Base-by-base conservation (phyloP, 2,113 vertebrate genomes). In the Notarius lentiginosus region DNA sequence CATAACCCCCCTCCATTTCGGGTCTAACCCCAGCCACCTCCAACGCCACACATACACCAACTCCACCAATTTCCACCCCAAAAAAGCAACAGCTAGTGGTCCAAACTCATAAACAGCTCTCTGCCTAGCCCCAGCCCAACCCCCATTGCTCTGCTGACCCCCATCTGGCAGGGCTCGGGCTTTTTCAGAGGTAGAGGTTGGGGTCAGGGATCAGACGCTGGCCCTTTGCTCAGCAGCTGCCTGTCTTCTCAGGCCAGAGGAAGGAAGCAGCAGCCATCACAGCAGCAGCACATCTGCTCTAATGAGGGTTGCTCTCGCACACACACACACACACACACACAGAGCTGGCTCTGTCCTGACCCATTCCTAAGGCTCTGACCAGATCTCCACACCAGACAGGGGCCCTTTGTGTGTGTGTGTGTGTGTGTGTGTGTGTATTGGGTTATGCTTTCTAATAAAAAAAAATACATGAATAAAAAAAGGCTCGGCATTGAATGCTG, bases 191-290 rank as follows among this genome's bases (percentile, higher is more conserved):
- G 79, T 92, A 81, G 90, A 90, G 90, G 89, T 92, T 86, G 86
- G 83, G 91, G 89, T 91, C 90, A 91, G 88, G 90, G 92, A 87
- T 90, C 93, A 91, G 90, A 93, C 94, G 90, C 93, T 93, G 93
- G 92, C 92, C 94, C 94, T 93, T 93, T 93, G 93, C 93, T 93
- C 91, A 95, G 93, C 95, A 96, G 95, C 95, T 95, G 95, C 93
- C 92, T 49, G 90, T 90, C 92, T 94, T 95, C 93, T 94, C 94
- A 95, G 93, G 94, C 92, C 93, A 94, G 84, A 84, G 94, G 89
- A 89, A 90, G 87, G 87, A 90, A 84, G 89, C 82, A 87, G 80
- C 85, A 91, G 87, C 88, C 82, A 85, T 84, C 84, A 93, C 94
- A 94, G 93, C 91, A 87, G 89, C 87, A 90, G 90, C 94, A 95